Evolutionary conservation across 2,888 invertebrate genomes (phyloP).

Genomic region (Priocnemis perturbator): DNA sequence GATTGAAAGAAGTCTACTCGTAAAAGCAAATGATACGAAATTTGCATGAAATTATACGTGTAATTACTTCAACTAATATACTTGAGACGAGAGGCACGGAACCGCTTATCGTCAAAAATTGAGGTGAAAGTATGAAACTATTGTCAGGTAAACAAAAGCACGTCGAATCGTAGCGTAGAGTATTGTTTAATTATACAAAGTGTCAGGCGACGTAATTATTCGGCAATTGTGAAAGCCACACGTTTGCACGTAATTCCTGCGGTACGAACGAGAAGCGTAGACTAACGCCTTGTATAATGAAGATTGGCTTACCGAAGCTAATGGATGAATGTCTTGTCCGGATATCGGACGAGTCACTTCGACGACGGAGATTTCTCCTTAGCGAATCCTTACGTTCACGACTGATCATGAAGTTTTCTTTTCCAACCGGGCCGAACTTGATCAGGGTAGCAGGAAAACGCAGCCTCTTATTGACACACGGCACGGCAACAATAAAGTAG

Average conservation of each 20-base stretch:
- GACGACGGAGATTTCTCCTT: slow-evolving; percentile 4
- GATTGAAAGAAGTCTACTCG: slow-evolving; percentile 13
- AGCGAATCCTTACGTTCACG: slow-evolving; percentile 7
- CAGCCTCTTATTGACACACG: slow-evolving; percentile 37
- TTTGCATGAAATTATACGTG: neutral
- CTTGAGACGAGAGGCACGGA: no score
- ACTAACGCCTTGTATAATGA: neutral
- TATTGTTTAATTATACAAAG: no score
- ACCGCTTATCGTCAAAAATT: no score
- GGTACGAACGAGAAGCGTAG: no score
- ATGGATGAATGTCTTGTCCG: slow-evolving; percentile 26
- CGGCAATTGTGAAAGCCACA: no score
- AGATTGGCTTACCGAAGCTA: slow-evolving; percentile 38
- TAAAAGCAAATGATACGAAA: neutral
- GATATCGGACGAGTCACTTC: slow-evolving; percentile 23
- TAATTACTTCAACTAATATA: no score
- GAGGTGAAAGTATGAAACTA: no score
- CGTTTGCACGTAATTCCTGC: no score
- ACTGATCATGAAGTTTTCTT: slow-evolving; percentile 11
- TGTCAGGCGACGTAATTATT: no score
- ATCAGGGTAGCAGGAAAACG: slow-evolving; percentile 4
- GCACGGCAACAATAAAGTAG: slow-evolving; percentile 35
- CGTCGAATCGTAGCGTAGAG: no score
- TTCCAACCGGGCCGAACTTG: neutral
- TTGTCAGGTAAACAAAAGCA: no score